Evolutionary conservation across 2,888 invertebrate genomes (phyloP), one percentile per base, ranked within the genome.

Genomic region (Stenolophus ochropezus): DNA sequence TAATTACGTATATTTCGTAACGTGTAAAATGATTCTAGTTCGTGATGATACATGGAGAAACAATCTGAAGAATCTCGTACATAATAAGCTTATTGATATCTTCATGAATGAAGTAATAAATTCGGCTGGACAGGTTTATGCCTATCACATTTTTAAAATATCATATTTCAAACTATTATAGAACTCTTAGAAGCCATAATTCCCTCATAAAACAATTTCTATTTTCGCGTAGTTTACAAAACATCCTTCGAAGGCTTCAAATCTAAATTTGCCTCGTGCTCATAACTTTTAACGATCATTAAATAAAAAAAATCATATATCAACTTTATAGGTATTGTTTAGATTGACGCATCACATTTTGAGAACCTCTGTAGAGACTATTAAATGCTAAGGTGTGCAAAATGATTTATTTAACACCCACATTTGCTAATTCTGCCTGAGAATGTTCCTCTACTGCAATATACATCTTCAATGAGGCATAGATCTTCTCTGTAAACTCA

Each of bases 381-480:
- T 87, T 86, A 87, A 87, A 86, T 83, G 82, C 83, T 83, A 85
- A 86, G 85, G 85, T 85, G 86, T 85, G 85, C 86, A 84, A 86
- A 86, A 87, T 87, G 86, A 87, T 87, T 87, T 87, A 86, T 86
- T 86, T 86, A 86, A 86, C 87, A 86, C 87, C 86, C 86, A 87
- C 87, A 86, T 86, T 86, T 84, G 85, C 85, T 86, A 86, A 86
- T 86, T 85, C 83, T 82, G 80, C 85, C 84, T 85, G 83, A 85
- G 86, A 85, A 80, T 84, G 85, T 85, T 84, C 83, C 83, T 82
- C 23, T 51, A 33, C 47, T 21, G 71, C 25, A 53, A 69, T 65
- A 75, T 14, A 47, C 74, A 51, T 74, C 27, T 58, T 58, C 27
- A 3, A 18, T 23, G 61, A 1, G 11, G 33, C 11, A 42, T 42